Evolutionary conservation across 2,888 invertebrate genomes (phyloP), one percentile per base, ranked within the genome.

Genomic region (Cantharis lateralis): DNA sequence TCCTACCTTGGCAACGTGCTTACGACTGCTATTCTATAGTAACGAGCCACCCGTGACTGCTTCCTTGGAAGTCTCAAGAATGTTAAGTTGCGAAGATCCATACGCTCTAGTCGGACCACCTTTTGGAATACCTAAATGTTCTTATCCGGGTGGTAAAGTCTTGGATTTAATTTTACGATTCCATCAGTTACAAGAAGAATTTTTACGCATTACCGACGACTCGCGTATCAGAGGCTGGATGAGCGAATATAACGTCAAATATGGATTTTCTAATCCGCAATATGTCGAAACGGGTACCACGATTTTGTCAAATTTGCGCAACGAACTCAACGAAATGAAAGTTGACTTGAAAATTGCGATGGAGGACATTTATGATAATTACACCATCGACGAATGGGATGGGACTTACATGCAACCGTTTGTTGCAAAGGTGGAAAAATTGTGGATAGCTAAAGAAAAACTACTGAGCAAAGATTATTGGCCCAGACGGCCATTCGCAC

Each of bases 181-280:
- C 7, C 88, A 89, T 70, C 88, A 89, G 16, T 83, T 92, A 26
- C 88, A 89, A 75, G 89, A 89, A 78, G 90, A 91, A 79, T 89
- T 90, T 77, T 86, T 87, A 24, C 88, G 88, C 32, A 87, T 91
- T 84, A 84, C 89, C 69, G 87, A 89, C 62, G 84, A 85, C 78
- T 85, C 85, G 0, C 78, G 82, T 68, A 82, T 86, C 0, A 82
- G 81, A 70, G 82, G 93, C 16, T 94, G 93, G 94, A 90, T 94
- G 89, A 92, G 91, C 68, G 90, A 91, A 68, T 94, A 93, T 85
- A 93, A 93, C 85, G 88, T 93, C n/a, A 87, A 90, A 13, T 90
- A 92, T 82, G 90, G 91, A 81, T 94, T 92, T 85, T 91, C 93
- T 48, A 93, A 92, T 80, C 92, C 93, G 0, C 84, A 90, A 63